phyloP scores from a whole-genome alignment of 2,113 vertebrate species.

The Antigone vipio region DNA sequence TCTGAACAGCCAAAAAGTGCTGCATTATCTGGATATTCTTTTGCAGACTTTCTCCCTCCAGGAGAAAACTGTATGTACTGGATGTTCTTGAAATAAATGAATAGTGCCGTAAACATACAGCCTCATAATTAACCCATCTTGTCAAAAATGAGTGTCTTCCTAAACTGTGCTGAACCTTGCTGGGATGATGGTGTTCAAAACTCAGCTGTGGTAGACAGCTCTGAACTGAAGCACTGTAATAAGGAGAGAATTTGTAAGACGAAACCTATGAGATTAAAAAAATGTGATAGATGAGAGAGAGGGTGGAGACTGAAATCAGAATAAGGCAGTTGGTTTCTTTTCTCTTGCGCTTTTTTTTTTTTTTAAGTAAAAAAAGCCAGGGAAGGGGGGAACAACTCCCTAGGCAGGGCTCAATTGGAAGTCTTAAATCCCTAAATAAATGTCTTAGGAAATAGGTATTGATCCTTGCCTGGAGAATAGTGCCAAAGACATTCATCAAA shows the following conservation, averaged over 20 bases:
- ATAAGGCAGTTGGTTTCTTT: background rate
- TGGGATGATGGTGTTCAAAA: constrained; percentile 4
- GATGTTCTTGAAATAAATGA: background rate
- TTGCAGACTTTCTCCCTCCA: background rate
- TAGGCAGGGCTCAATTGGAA: constrained; percentile 3
- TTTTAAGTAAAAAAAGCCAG: background rate
- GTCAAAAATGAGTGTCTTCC: background rate
- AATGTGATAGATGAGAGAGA: background rate
- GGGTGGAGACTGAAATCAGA: background rate
- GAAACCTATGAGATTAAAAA: background rate
- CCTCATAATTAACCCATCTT: background rate
- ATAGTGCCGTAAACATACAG: background rate
- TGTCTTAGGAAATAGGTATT: constrained; percentile 59
- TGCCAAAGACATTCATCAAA: constrained; percentile 57
- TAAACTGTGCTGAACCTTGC: background rate
- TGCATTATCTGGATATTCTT: background rate
- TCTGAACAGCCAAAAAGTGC: background rate
- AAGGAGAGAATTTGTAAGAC: background rate
- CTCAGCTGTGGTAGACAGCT: background rate
- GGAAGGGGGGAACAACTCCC: background rate
- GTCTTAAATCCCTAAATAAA: constrained; percentile 55
- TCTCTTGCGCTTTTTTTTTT: background rate
- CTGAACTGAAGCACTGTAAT: background rate
- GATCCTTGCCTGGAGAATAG: constrained; percentile 38
- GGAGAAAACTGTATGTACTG: background rate